phyloP scores from a whole-genome alignment of 2,797 vertebrate species.

The Xiphophorus birchmanni region DNA sequence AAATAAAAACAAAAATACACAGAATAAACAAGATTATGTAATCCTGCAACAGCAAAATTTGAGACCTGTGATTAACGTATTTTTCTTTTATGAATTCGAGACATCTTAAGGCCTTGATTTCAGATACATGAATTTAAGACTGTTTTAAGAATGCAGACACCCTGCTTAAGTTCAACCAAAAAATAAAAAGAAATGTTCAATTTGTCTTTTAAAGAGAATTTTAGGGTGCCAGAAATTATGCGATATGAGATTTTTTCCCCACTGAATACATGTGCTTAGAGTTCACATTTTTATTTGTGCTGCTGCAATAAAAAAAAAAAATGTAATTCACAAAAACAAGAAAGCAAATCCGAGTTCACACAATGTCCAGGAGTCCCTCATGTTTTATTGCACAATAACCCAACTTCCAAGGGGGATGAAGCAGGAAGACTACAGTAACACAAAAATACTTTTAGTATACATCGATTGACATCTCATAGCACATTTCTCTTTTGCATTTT shows the following conservation, averaged over 20 bases:
- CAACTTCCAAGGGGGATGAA: slow-evolving; percentile 73
- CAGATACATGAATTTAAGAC: too few species aligned
- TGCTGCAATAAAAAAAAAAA: background rate
- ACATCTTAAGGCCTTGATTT: too few species aligned
- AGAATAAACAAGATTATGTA: too few species aligned
- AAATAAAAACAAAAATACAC: too few species aligned
- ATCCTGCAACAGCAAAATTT: too few species aligned
- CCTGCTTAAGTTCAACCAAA: background rate
- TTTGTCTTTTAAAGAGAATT: background rate
- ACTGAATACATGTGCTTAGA: background rate
- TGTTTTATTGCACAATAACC: slow-evolving; percentile 82
- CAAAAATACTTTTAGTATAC: slow-evolving; percentile 73
- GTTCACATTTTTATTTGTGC: background rate
- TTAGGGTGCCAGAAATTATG: background rate
- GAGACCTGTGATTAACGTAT: too few species aligned
- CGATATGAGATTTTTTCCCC: background rate
- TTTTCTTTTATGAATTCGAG: too few species aligned
- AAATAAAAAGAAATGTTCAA: background rate
- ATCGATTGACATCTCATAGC: slow-evolving; percentile 67
- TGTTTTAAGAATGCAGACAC: too few species aligned
- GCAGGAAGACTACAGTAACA: slow-evolving; percentile 78
- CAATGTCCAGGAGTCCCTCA: slow-evolving; percentile 71
- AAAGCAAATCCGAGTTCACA: slow-evolving; percentile 25
- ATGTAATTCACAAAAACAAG: background rate
- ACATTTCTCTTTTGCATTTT: slow-evolving; percentile 45